Conservation (phyloP, 2,888 invertebrate species). For the Suillia variegata region DNA sequence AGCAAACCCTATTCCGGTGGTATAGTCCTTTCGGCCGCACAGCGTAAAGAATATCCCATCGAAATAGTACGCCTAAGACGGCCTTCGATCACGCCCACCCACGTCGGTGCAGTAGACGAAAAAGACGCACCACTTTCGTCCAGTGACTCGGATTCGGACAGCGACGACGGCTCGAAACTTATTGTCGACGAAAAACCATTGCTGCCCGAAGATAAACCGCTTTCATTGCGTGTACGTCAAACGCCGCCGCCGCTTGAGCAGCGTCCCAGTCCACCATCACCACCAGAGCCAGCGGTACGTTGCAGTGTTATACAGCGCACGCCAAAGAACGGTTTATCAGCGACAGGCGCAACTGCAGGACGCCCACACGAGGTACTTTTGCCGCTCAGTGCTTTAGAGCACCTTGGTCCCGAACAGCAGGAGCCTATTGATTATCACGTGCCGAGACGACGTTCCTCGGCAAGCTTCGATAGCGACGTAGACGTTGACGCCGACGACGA, state of each 20-base stretch:
- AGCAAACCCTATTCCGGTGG: slow-evolving; percentile 83
- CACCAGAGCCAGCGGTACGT: slow-evolving; percentile 71
- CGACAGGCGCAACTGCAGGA: slow-evolving; percentile 41
- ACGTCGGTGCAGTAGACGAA: slow-evolving; percentile 30
- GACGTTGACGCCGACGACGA: slow-evolving; percentile 32
- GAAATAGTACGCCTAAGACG: slow-evolving; percentile 38
- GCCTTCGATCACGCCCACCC: neutral
- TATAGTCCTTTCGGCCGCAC: slow-evolving; percentile 80
- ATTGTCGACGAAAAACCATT: slow-evolving; percentile 71
- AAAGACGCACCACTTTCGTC: no score
- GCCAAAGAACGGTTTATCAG: no score
- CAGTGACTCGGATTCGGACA: slow-evolving; percentile 43
- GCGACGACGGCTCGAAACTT: slow-evolving; percentile 67
- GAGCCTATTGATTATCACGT: slow-evolving; percentile 90
- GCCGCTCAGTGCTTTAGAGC: slow-evolving; percentile 62
- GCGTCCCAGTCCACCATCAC: slow-evolving; percentile 66
- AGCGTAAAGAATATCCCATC: slow-evolving; percentile 76
- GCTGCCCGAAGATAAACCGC: slow-evolving; percentile 68
- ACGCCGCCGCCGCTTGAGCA: slow-evolving; percentile 63
- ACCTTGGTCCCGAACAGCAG: slow-evolving; percentile 75
- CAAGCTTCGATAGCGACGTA: slow-evolving; percentile 52
- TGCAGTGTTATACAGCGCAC: slow-evolving; percentile 85
- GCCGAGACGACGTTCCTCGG: slow-evolving; percentile 70
- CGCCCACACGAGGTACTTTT: slow-evolving; percentile 61
- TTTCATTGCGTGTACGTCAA: slow-evolving; percentile 65